phyloP scores from a whole-genome alignment of 1,140 invertebrate genomes.

The Ips typographus region DNA sequence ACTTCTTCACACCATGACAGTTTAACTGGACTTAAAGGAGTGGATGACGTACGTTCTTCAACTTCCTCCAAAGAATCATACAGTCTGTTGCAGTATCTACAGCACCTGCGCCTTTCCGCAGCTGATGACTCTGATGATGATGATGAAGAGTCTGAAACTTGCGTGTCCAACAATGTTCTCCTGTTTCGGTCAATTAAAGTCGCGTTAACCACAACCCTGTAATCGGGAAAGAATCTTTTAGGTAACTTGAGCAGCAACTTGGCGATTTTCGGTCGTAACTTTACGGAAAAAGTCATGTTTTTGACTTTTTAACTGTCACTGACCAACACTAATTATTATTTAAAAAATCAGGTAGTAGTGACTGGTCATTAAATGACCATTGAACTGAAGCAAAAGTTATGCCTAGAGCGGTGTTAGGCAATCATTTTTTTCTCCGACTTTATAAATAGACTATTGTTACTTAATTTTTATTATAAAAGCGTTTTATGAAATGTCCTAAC shows the following conservation, averaged over 20 bases:
- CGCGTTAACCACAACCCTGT: constrained; percentile 17
- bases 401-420: no score
- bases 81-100: not conserved
- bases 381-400: no score
- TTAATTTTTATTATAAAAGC: no score
- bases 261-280: constrained; percentile 1
- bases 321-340: no score
- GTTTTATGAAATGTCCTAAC: no score
- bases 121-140: not conserved
- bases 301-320: no score
- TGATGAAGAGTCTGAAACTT: not conserved
- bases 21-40: not conserved
- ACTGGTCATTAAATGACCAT: no score
- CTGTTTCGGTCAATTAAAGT: constrained; percentile 17
- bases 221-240: constrained; percentile 16
- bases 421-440: no score
- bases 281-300: no score
- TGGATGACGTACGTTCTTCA: not conserved
- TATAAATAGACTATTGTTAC: no score
- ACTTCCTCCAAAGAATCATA: not conserved
- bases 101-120: not conserved
- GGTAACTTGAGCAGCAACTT: constrained; percentile 23
- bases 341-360: no score
- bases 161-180: not conserved
- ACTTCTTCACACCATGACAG: constrained; percentile 3